Evolutionary conservation across 2,113 vertebrate species (phyloP).

Genomic region (Chaetodon trifascialis): DNA sequence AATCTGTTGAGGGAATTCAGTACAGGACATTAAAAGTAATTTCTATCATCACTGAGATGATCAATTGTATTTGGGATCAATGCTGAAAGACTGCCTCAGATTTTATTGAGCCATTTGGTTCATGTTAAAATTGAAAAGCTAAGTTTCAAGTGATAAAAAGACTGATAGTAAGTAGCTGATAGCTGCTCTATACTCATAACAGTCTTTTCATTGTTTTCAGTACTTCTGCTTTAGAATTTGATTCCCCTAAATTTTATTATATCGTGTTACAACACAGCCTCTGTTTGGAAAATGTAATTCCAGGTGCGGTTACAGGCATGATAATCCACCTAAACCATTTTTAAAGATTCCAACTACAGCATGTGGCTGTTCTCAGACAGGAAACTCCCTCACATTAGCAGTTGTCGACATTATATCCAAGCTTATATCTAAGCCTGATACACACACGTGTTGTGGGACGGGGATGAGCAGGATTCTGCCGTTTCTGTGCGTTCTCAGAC

Average conservation of each 20-base stretch:
- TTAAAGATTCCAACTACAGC: neutral
- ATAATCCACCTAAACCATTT: neutral
- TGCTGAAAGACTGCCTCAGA: neutral
- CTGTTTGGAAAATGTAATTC: neutral
- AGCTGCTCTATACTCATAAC: neutral
- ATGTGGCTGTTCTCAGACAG: neutral
- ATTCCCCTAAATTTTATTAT: neutral
- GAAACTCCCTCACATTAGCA: neutral
- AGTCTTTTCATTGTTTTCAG: neutral
- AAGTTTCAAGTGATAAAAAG: too few relatives aligned
- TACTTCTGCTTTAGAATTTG: neutral
- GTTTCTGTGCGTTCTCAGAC: neutral
- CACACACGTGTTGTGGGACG: neutral
- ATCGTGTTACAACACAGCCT: too few relatives aligned
- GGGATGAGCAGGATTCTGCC: neutral
- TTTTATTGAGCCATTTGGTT: constrained; percentile 19
- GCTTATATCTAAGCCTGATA: neutral
- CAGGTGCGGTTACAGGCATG: too few relatives aligned
- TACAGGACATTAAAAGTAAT: neutral
- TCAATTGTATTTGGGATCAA: neutral
- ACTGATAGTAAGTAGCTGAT: neutral
- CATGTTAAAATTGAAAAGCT: neutral
- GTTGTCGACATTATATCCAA: neutral
- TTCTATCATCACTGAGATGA: constrained; percentile 2
- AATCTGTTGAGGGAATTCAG: constrained; percentile 2